These are phyloP conservation scores for Terrapene triunguis DNA, from an alignment of 2,113 vertebrate genomes.

Conservation along the genomic window DNA sequence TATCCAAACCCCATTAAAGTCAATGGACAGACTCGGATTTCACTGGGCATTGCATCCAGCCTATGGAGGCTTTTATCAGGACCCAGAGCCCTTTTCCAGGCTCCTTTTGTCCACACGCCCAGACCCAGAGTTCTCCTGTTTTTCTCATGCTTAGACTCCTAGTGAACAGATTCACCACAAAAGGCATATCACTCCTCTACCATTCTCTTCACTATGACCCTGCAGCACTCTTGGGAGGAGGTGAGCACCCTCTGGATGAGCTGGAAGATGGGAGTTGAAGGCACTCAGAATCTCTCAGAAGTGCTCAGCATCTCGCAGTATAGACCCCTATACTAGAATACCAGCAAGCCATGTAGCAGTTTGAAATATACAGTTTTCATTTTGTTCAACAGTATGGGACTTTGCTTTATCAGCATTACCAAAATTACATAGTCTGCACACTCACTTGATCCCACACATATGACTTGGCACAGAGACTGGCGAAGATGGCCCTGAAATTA, in stretches of 20 bases:
- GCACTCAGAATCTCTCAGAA: background rate
- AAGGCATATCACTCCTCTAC: background rate
- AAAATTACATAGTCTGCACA: background rate
- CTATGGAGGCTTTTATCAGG: background rate
- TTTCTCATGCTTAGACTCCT: background rate
- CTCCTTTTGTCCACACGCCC: background rate
- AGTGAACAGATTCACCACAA: background rate
- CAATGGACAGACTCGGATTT: background rate
- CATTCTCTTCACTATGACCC: background rate
- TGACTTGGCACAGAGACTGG: background rate
- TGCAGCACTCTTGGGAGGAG: background rate
- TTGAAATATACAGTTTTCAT: accelerated
- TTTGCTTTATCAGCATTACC: background rate
- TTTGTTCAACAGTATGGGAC: background rate
- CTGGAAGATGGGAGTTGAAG: background rate
- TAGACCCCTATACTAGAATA: background rate
- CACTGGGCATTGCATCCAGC: too few species aligned
- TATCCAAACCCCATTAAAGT: background rate
- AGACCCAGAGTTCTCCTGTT: background rate
- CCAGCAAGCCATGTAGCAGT: accelerated
- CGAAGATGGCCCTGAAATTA: background rate
- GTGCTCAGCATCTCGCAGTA: background rate
- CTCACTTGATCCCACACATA: background rate
- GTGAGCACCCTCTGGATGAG: background rate
- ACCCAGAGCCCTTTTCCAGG: background rate